A percentile compares a stretch with the other conserved stretches of the same genome.
Conservation (phyloP, 2,888 invertebrate species). For the Coecobrya sp. region DNA sequence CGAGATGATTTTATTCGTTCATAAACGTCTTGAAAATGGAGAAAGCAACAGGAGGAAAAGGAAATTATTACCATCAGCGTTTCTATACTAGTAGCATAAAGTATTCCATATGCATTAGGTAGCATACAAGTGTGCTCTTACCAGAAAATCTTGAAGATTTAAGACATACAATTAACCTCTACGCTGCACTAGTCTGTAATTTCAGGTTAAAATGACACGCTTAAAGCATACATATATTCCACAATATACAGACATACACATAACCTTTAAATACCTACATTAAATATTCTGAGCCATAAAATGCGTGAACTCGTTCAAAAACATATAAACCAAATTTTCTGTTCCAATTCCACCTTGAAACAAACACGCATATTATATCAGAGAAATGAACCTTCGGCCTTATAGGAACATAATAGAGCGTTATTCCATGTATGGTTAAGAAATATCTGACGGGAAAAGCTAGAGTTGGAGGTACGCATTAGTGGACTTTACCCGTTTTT, state of each 20-base stretch:
- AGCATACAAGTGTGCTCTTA: not conserved
- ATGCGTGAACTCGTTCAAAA: not conserved
- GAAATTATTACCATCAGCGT: not conserved
- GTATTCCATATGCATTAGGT: not conserved
- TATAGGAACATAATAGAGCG: too few species aligned
- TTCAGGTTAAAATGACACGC: constrained; percentile 20
- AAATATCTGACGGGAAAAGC: constrained; percentile 45
- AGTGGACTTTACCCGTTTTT: constrained; percentile 53
- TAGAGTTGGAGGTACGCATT: constrained; percentile 66
- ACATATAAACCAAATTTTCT: not conserved
- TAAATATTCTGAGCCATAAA: not conserved
- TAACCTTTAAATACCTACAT: too few species aligned
- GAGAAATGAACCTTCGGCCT: not conserved
- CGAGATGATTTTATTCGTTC: not conserved
- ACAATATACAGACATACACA: too few species aligned
- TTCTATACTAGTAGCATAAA: not conserved
- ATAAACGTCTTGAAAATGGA: constrained; percentile 41
- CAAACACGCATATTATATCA: constrained; percentile 1
- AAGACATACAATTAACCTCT: constrained; percentile 68
- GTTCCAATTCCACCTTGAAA: not conserved
- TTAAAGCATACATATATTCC: not conserved
- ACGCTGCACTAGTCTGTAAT: constrained; percentile 36
- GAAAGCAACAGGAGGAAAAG: constrained; percentile 72
- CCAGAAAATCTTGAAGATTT: constrained; percentile 67
- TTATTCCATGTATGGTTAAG: not conserved